Base-by-base conservation (phyloP, 2,797 vertebrate genomes). In the Naso thynnoides region DNA sequence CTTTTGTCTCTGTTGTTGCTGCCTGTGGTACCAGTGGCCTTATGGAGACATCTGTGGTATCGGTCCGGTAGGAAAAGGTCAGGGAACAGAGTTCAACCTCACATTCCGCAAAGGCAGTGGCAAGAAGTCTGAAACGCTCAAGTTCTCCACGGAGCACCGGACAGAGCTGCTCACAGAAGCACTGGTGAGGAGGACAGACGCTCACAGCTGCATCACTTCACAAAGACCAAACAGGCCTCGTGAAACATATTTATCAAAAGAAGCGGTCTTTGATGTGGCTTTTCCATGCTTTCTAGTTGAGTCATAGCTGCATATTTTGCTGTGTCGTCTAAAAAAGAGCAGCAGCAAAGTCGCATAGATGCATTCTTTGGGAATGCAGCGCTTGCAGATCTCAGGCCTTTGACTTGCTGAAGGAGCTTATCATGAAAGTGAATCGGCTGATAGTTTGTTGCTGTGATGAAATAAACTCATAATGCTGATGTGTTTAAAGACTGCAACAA, bases 11-110 rank as follows among this genome's bases (percentile, higher is more conserved):
- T 72, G 13, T 49, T 56, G 21, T 50, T 54, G 52, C 11, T 48
- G 2, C 70, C 14, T 59, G 0, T 79, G 7, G 27, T 76, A 8
- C 49, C 88, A 99, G 98, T 99, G 98, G 98, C 96, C 97, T 95
- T 99, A 99, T 89, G 98, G 98, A 91, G 98, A 99, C 91, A 98
- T 99, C 92, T 99, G 98, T 59, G 95, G 95, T 76, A 96, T 99
- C 87, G 91, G 95, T 29, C 98, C 98, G 1, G 97, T 98, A 68
- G 98, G 98, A 81, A 99, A 96, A 93, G 98, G 98, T 83, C 98
- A 99, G 88, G 98, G 98, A 83, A 96, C 97, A 29, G 98, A 99
- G 92, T 99, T 99, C 88, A 98, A 93, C 90, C 97, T 99, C 89
- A 99, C 98, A 24, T 99, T 99, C 94, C 96, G 98, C 50, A 99